Base-by-base conservation (phyloP, 2,888 invertebrate genomes). In the Spisula solida region DNA sequence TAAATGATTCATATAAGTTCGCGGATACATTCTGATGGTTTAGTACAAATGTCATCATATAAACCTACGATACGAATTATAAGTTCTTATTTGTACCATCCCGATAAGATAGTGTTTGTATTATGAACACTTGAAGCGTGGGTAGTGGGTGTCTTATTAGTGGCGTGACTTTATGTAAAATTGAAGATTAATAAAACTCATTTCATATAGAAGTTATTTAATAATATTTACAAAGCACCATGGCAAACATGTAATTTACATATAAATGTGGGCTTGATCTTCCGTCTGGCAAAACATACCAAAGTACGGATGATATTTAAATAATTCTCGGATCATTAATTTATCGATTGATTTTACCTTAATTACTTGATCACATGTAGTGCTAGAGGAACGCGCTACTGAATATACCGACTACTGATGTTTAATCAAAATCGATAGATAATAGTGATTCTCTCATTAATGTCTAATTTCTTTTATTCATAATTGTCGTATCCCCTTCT, bases 301-400 rank as follows among this genome's bases (percentile, higher is more conserved):
- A 66, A n/a, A 66, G 60, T 66, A 66, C 60, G 60, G 25, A 10
- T 66, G 60, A 25, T 25, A 66, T 66, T 66, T 25, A 66, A 66
- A 66, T 25, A 12, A 66, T 66, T 25, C 10, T 10, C 60, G 60
- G 10, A 66, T 66, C 60, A 66, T 25, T 66, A n/a, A 25, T 8
- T 66, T 66, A 66, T 66, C 25, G 60, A 66, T 66, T 66, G 8
- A 25, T 66, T n/a, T 12, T 12, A 66, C 41, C 4, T 2, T n/a
- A 66, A 66, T 66, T 66, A 66, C 60, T n/a, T 66, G 25, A 66
- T 66, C n/a, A 25, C 10, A 6, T 25, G 25, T 66, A 0, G 10
- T 4, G n/a, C 60, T 25, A 66, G 25, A 10, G 10, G 25, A 66
- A 66, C 6, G n/a, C 6, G 25, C n/a, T n/a, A 25, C 25, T 66